Evolutionary conservation across 2,113 vertebrate species (phyloP), one percentile per base, ranked within the genome.

Genomic region (Conger conger): DNA sequence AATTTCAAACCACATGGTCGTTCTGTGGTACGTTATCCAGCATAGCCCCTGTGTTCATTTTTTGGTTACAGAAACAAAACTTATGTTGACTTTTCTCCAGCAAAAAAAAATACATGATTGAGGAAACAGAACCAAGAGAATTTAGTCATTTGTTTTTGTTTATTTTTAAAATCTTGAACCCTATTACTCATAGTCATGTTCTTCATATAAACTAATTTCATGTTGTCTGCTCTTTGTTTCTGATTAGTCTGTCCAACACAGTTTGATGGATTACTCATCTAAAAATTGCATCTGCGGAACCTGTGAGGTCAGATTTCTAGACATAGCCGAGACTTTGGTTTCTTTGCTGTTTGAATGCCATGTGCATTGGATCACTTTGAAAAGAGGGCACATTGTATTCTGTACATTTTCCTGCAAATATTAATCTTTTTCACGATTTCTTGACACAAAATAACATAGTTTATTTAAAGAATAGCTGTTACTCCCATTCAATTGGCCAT

Each of bases 311-410:
- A 27, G 3, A 5, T 27, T 63, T 23, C 57, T 27, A 27, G 57
- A 63, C 2, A 63, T 63, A 63, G 57, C 57, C 20, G 23, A 63
- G 57, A 63, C 20, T 23, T 2, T 16, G 38, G 54, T 53, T 1
- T 17, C 73, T 40, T 78, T 78, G 82, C 73, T 77, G 27, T 78
- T 76, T 83, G 73, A 23, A n/a, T 77, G n/a, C 8, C 33, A 38
- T 30, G 13, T 50, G 38, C n/a, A 78, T 83, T 78, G 35, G 73
- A 40, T 84, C 73, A 84, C 30, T 76, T 37, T 78, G 33, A 35
- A 57, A 84, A 17, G 45, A 45, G 50, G 40, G 60, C 42, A 23
- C 8, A 33, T n/a, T 82, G 54, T 27, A 36, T 82, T 68, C 27
- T 38, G 18, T 37, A 68, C 36, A 63, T 38, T 42, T n/a, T 68